These are phyloP conservation scores for Drosophila peninsularis DNA, from an alignment of 2,888 invertebrate genomes.

Conservation along the genomic window DNA sequence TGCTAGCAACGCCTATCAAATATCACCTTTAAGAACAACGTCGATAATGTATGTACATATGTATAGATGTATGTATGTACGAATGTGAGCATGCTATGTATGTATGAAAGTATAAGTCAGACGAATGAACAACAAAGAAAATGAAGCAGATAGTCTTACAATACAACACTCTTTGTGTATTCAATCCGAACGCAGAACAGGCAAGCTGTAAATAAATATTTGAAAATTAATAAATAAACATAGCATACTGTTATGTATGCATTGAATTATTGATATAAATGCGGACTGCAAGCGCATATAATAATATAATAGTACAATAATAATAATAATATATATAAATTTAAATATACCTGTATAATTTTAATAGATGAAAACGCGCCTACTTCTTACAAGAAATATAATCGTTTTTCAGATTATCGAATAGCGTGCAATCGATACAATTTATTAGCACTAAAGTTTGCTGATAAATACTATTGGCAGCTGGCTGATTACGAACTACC, in stretches of 20 bases:
- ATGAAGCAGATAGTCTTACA: background rate
- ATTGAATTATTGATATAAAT: background rate
- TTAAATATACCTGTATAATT: background rate
- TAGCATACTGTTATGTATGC: background rate
- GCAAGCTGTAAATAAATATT: background rate
- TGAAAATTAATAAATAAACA: background rate
- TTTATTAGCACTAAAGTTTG: no score
- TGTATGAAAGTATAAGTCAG: background rate
- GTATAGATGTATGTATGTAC: background rate
- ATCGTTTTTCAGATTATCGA: background rate
- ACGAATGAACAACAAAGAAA: background rate
- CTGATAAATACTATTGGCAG: no score
- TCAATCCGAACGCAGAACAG: background rate
- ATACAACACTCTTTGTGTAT: background rate
- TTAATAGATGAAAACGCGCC: background rate
- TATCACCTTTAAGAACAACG: slow-evolving; percentile 26
- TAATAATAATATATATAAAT: background rate
- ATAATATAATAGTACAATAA: no score
- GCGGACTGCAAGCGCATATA: background rate
- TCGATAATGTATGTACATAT: background rate
- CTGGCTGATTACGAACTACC: background rate
- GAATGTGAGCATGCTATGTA: background rate
- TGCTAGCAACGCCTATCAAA: slow-evolving; percentile 3
- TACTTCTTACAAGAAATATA: background rate
- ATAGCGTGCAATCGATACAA: background rate